Base-by-base conservation (phyloP, 2,888 invertebrate genomes). In the Merodon equestris region DNA sequence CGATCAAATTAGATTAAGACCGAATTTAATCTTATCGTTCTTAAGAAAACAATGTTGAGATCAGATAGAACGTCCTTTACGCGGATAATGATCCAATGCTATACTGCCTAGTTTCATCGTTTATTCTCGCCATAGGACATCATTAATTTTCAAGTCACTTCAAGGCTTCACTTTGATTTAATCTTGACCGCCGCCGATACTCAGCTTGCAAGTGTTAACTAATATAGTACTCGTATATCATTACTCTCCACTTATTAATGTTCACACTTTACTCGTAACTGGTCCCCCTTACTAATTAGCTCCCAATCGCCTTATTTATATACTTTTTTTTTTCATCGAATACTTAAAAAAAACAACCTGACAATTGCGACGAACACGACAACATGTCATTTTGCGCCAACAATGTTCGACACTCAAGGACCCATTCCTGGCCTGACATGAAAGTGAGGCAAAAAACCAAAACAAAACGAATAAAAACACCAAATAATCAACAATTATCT, bases 261-360 rank as follows among this genome's bases (percentile, higher is more conserved):
- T 63, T 42, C 51, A 57, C 57, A 57, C 63, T 44, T 63, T 13
- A 34, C 38, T 61, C 57, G 42, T 51, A 75, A 75, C 70, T 72
- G 72, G 76, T 72, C 66, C 50, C 13, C 54, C 19, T 27, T 19
- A 56, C 54, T 56, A 76, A 76, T 76, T 66, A 66, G 56, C 34
- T 42, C 54, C 38, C 54, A 72, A 76, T 76, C 64, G 60, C 54
- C 58, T 76, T 60, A 72, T 66, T 56, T 64, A 72, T 72, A 72
- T 61, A 60, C 60, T 27, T 27, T 27, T 2, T 27, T 27, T 7
- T 27, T 27, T 27, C 27, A 27, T 27, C 7, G 3, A 27, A 27
- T 7, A 27, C 48, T 50, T 66, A 15, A 51, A 45, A 48, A 57
- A 36, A 36, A 9, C 12, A 14, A 19, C n/a, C 9, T 18, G 17